Base-by-base conservation (phyloP, 1,140 invertebrate species). In the Lasaia peninsularis region DNA sequence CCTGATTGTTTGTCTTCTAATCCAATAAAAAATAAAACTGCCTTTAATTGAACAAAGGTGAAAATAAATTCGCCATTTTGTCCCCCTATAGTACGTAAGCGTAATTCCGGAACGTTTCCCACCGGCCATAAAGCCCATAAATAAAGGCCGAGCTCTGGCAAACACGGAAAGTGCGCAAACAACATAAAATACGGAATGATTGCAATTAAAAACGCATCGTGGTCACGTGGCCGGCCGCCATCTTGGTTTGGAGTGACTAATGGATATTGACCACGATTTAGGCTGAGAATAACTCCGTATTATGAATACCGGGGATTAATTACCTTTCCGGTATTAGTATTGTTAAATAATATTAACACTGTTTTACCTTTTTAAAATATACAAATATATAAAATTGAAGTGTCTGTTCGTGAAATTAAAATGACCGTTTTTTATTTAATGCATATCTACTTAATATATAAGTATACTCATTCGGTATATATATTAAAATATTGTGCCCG, bases 151-250 rank as follows among this genome's bases (percentile, higher is more conserved):
- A 60, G 72, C 65, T 60, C 52, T 63, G 60, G 65, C 71, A 84
- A 86, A 88, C 80, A 81, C 66, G 70, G 74, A 74, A 78, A 76
- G 78, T 76, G 71, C 61, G 74, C 78, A 88, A 88, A 85, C 82
- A 88, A 78, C 80, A 86, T 86, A 88, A 87, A 88, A 86, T 80
- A 88, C 81, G 75, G 73, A 83, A 86, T 81, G 79, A 86, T 87
- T 86, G 82, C 82, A 87, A 85, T 86, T 86, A 86, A 85, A 86
- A 86, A 87, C 82, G 82, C 85, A 84, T 85, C 82, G 76, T 58
- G 75, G 76, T 75, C 83, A 78, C 80, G 76, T 79, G 80, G 56
- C 70, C 61, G 59, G 70, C 55, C 68, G 81, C 81, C 81, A 87
- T 85, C 78, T 85, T 87, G 75, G 52, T 58, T 14, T 56, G 18